These are phyloP conservation scores for Pseudorhiza aurosa DNA, from an alignment of 30 jellyfish, hydroid and myxozoan species.

Conservation along the genomic window DNA sequence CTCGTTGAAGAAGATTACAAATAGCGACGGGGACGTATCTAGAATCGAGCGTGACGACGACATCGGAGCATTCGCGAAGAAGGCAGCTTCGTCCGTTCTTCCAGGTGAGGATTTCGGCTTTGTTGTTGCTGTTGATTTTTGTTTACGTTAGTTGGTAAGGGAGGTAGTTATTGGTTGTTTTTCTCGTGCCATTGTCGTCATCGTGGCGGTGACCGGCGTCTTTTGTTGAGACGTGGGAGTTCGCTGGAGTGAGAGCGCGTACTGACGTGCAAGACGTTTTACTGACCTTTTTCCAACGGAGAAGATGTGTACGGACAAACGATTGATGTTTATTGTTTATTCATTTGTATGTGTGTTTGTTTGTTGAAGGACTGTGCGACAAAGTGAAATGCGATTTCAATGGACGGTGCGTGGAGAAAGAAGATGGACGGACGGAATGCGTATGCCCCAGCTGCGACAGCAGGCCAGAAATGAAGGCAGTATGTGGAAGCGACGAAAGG, in stretches of 20 bases:
- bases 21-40: neutral
- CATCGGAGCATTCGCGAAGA: neutral
- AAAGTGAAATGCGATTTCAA: constrained; percentile 19
- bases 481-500: constrained; percentile 78
- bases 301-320: too few relatives aligned
- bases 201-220: too few relatives aligned
- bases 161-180: too few relatives aligned
- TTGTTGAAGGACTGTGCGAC: constrained; percentile 65
- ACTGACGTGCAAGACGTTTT: too few relatives aligned
- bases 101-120: neutral
- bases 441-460: constrained; percentile 52
- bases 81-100: neutral
- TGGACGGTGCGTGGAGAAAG: constrained; percentile 26
- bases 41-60: neutral
- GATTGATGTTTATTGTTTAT: too few relatives aligned
- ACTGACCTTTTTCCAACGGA: too few relatives aligned
- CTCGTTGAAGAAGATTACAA: neutral
- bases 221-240: too few relatives aligned
- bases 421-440: constrained; percentile 54
- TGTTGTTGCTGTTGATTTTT: neutral
- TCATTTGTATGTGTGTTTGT: too few relatives aligned
- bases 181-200: too few relatives aligned
- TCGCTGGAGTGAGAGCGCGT: too few relatives aligned
- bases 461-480: constrained; percentile 28
- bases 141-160: neutral